Conservation (phyloP, 2,888 invertebrate genomes). For the Noctua pronuba region DNA sequence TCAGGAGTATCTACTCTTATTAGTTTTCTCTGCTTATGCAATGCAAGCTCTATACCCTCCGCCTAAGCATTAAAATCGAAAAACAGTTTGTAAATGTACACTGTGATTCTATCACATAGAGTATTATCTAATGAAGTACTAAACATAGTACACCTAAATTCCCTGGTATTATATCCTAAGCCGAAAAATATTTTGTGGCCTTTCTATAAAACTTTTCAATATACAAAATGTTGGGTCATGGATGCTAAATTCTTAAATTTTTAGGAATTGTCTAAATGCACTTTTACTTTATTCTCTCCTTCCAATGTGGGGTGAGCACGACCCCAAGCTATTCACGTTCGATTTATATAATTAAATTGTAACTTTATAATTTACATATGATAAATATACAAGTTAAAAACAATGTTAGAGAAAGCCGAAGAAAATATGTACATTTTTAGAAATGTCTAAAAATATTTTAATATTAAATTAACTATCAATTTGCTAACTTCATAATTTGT, state of each 20-base stretch:
- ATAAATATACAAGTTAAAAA: conserved; percentile 42
- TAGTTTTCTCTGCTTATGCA: background rate
- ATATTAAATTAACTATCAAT: conserved; percentile 44
- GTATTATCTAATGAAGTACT: conserved; percentile 46
- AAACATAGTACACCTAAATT: conserved; percentile 36
- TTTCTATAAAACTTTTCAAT: conserved; percentile 41
- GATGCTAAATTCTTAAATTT: conserved; percentile 15
- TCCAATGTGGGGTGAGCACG: conserved; percentile 8
- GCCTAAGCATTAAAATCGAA: conserved; percentile 5
- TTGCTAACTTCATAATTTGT: conserved; percentile 40
- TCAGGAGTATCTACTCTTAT: background rate
- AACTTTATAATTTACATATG: conserved; percentile 8
- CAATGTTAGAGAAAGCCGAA: conserved; percentile 34
- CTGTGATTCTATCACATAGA: conserved; percentile 45
- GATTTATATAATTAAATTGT: conserved; percentile 25
- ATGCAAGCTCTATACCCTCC: conserved; percentile 5
- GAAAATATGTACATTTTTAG: conserved; percentile 48
- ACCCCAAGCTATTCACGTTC: conserved; percentile 13
- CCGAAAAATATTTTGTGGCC: conserved; percentile 51
- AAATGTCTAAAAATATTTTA: conserved; percentile 41
- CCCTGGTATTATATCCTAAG: conserved; percentile 27
- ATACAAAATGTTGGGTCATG: conserved; percentile 48
- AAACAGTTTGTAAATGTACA: conserved; percentile 49
- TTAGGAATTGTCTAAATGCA: conserved; percentile 38
- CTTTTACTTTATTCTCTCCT: conserved; percentile 9